Evolutionary conservation across 2,888 invertebrate genomes (phyloP).

Genomic region (Allolobophora icterica): DNA sequence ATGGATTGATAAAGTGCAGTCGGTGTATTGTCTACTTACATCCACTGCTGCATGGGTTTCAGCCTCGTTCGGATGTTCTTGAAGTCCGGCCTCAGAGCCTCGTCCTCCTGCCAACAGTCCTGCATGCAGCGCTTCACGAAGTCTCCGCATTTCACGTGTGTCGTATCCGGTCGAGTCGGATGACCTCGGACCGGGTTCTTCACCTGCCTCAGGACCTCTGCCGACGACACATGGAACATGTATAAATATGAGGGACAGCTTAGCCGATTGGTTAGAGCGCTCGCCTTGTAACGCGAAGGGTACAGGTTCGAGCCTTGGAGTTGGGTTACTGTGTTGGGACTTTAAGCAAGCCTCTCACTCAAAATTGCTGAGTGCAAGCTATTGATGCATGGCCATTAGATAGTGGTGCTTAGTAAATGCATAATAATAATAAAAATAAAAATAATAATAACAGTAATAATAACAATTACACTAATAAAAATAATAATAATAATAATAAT

Average conservation of each 20-base stretch:
- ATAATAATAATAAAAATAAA: no score
- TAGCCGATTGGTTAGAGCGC: no score
- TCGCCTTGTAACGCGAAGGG: no score
- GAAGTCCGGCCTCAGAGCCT: constrained; percentile 65
- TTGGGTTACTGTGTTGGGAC: no score
- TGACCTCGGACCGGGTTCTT: constrained; percentile 56
- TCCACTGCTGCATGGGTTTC: constrained; percentile 73
- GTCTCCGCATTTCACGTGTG: constrained; percentile 75
- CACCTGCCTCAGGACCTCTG: constrained; percentile 78
- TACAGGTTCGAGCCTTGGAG: no score
- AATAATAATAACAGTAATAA: no score
- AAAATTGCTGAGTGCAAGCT: no score
- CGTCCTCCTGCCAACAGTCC: constrained; percentile 65
- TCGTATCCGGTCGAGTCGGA: constrained; percentile 72
- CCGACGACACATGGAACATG: not conserved
- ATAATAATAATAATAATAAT: no score
- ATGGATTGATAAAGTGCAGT: not conserved
- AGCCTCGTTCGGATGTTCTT: constrained; percentile 60
- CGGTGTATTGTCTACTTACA: constrained; percentile 71
- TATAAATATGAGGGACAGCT: not conserved
- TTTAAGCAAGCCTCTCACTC: no score
- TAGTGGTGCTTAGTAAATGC: no score
- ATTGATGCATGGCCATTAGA: no score
- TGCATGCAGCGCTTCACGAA: constrained; percentile 61
- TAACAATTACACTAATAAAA: no score